These are phyloP conservation scores for Bombus fervidus DNA, from an alignment of 1,140 invertebrate genomes.

Conservation along the genomic window DNA sequence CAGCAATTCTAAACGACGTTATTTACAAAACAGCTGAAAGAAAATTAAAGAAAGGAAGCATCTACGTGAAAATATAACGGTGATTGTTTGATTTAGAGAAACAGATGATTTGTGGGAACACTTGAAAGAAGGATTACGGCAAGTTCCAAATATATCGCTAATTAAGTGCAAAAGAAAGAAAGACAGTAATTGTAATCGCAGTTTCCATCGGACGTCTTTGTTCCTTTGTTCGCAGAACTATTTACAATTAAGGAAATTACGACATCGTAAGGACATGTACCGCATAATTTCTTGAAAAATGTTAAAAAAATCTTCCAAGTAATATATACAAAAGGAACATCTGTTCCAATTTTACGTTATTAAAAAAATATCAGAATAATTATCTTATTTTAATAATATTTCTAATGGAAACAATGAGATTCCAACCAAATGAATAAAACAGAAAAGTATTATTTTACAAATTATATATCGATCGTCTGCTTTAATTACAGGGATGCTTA, in stretches of 20 bases:
- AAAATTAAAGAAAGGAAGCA: neutral
- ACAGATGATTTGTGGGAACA: neutral
- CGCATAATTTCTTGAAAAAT: neutral
- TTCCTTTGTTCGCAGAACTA: neutral
- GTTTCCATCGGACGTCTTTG: too few species aligned
- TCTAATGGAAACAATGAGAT: neutral
- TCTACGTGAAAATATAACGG: neutral
- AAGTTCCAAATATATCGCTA: neutral
- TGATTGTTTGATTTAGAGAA: neutral
- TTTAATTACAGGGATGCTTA: neutral
- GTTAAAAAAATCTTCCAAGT: too few species aligned
- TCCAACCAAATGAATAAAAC: neutral
- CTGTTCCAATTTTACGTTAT: neutral
- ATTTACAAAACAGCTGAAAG: neutral
- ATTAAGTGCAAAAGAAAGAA: slow-evolving; percentile 4
- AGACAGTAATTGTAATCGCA: neutral
- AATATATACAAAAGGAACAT: too few species aligned
- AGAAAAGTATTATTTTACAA: neutral
- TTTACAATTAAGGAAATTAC: slow-evolving; percentile 21
- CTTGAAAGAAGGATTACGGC: too few species aligned
- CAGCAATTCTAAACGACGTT: neutral
- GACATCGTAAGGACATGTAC: neutral
- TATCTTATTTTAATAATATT: neutral
- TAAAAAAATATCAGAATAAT: neutral
- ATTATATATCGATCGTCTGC: neutral